Evolutionary conservation across 1,140 invertebrate genomes (phyloP).

Genomic region (Papilio aristodemus): DNA sequence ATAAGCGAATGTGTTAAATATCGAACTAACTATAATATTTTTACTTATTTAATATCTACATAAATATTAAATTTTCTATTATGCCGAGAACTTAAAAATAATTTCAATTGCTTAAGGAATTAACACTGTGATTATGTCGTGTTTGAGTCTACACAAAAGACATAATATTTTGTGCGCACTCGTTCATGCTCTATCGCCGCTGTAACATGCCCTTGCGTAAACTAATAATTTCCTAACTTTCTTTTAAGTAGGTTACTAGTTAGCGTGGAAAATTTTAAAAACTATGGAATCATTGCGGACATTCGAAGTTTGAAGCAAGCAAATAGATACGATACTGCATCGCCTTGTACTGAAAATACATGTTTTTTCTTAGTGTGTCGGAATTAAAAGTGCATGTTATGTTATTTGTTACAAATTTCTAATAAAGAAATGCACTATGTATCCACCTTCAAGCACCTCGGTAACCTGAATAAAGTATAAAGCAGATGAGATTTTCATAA

Average conservation of each 20-base stretch:
- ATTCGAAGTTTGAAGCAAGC: no score
- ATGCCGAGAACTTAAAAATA: background rate
- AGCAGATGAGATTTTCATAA: background rate
- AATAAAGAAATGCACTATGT: no score
- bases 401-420: no score
- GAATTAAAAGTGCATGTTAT: no score
- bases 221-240: background rate
- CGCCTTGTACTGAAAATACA: no score
- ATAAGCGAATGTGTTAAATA: no score
- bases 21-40: no score
- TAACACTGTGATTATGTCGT: background rate
- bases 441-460: no score
- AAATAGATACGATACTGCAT: no score
- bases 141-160: background rate
- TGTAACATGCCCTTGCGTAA: background rate
- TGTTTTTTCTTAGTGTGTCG: no score
- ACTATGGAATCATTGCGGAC: no score
- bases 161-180: background rate
- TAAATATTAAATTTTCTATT: background rate
- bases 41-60: no score
- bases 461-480: constrained; percentile 26
- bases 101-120: background rate
- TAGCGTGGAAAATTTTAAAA: background rate
- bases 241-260: background rate
- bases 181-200: constrained; percentile 6